phyloP scores from a whole-genome alignment of 2,797 vertebrate species.

The Diplodus puntazzo region DNA sequence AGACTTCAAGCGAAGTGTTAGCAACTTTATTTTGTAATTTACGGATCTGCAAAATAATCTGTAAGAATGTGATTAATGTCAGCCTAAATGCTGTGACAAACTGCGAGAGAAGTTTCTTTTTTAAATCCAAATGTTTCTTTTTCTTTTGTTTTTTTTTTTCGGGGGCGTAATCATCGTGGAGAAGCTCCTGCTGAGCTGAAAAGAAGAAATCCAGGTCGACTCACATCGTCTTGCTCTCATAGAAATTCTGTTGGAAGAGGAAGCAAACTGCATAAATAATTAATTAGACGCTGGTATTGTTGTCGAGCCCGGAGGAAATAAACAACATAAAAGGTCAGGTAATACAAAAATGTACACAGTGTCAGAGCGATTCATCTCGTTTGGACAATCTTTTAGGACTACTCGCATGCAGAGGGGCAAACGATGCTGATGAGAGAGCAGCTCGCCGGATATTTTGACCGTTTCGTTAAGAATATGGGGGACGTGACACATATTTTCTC shows the following conservation, averaged over 20 bases:
- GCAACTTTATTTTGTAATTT: neutral
- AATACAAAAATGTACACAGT: constrained; percentile 49
- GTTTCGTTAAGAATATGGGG: neutral
- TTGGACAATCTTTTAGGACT: neutral
- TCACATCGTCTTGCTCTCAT: constrained; percentile 55
- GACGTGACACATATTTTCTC: neutral
- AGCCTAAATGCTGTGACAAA: constrained; percentile 4
- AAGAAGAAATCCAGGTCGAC: constrained; percentile 53
- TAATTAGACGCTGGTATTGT: constrained; percentile 39
- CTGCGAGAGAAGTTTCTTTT: constrained; percentile 3
- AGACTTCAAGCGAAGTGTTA: no score
- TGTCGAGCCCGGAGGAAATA: constrained; percentile 45
- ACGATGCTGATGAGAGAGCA: neutral
- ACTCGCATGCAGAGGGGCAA: neutral
- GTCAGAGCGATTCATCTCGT: constrained; percentile 18
- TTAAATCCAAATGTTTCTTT: constrained; percentile 15
- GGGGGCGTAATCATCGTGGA: neutral
- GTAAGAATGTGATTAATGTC: neutral
- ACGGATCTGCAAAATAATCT: neutral
- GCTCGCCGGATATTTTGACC: neutral
- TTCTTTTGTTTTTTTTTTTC: neutral
- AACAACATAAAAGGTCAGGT: constrained; percentile 56
- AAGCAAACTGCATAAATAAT: constrained; percentile 63
- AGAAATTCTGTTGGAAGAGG: constrained; percentile 47
- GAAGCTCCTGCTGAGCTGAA: constrained; percentile 51